Base-by-base conservation (phyloP, 2,888 invertebrate species). In the Idaea dimidiata region DNA sequence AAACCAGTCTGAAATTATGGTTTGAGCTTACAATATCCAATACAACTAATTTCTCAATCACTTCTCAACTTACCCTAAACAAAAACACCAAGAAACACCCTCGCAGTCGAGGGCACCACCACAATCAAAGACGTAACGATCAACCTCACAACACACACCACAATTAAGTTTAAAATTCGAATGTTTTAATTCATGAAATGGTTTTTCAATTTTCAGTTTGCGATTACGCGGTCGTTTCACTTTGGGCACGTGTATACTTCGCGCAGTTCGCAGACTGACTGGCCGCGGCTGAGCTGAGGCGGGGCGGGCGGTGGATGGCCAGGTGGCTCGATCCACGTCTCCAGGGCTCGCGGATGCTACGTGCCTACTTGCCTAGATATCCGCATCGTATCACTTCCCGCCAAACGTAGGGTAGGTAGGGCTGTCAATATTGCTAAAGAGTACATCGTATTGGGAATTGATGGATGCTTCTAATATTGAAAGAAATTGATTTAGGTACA, bases 271-370 rank as follows among this genome's bases (percentile, higher is more conserved):
- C 16, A 53, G 53, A 58, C 57, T 55, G 64, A 65, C 67, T 67
- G 64, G 56, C 18, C 18, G 18, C 5, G 18, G 64, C 62, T 53
- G 58, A 16, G 60, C 58, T 66, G 57, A 67, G 69, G 82, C 79
- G 80, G 81, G 78, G 65, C 74, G 80, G 76, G 77, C 68, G 72
- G 66, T 72, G 72, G 73, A 74, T 72, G 76, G 72, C 73, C 68
- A 73, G 66, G 69, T 68, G 67, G 71, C 71, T 72, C 73, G 72
- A 74, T 73, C 64, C 78, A 78, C 84, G 84, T 82, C 86, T 77
- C 77, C 75, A 72, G 73, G 72, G 73, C 64, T 66, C 72, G 63
- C 75, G 73, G 77, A 77, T 76, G 75, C 74, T 72, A 71, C 74
- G 75, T 74, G 78, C 79, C 74, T 72, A 71, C 74, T 75, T 74